These are phyloP conservation scores for Drosophila nigromelanica DNA, from an alignment of 1,140 invertebrate species.

Conservation along the genomic window DNA sequence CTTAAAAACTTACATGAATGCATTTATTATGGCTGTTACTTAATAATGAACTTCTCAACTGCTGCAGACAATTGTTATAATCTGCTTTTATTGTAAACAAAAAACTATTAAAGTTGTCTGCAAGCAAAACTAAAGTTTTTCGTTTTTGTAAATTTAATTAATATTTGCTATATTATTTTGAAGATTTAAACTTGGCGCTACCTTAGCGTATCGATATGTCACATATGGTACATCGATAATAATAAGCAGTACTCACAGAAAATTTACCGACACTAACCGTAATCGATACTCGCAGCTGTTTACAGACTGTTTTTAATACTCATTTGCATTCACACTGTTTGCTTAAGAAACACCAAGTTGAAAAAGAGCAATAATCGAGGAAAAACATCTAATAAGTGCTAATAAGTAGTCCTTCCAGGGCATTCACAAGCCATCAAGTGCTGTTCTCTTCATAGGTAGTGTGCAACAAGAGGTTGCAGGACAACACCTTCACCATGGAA, in stretches of 20 bases:
- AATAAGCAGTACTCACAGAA: neutral
- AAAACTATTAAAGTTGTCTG: neutral
- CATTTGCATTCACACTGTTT: conserved; percentile 29
- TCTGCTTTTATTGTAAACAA: too few species aligned
- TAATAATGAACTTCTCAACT: neutral
- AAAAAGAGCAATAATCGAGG: conserved; percentile 13
- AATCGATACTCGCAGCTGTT: conserved; percentile 42
- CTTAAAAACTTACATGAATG: conserved; percentile 37
- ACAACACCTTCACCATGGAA: conserved; percentile 46
- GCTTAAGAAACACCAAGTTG: conserved; percentile 6
- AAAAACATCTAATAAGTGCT: neutral
- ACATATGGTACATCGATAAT: neutral
- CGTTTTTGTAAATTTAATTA: too few species aligned
- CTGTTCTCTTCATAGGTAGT: neutral
- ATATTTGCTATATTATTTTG: too few species aligned
- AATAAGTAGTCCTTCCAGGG: neutral
- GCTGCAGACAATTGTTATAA: too few species aligned
- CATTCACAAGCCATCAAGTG: neutral
- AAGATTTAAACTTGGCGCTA: conserved; percentile 7
- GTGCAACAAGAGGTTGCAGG: conserved; percentile 16
- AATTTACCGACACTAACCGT: conserved; percentile 23
- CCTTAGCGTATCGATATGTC: neutral
- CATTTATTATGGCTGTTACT: neutral
- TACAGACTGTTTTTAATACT: conserved; percentile 35
- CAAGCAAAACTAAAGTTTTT: too few species aligned